Conservation (phyloP, 2,797 vertebrate species). For the Monodelphis domestica region DNA sequence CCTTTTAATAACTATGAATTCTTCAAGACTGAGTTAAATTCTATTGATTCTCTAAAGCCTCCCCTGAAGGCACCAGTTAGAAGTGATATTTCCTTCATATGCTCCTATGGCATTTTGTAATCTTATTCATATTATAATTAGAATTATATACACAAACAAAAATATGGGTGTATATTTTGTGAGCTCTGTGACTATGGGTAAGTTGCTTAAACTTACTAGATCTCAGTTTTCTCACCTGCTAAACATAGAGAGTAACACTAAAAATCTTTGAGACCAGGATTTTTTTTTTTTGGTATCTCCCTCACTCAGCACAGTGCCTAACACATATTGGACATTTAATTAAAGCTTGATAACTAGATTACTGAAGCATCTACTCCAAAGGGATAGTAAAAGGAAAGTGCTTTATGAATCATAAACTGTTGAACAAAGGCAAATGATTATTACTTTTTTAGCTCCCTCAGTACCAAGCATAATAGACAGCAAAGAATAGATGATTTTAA, state of each 20-base stretch:
- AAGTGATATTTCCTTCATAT: background rate
- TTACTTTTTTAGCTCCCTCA: background rate
- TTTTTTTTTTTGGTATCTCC: constrained; percentile 13
- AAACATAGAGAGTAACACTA: background rate
- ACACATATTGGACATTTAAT: constrained; percentile 31
- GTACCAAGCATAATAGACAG: background rate
- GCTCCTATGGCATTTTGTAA: background rate
- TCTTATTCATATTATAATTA: background rate
- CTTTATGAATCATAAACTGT: background rate
- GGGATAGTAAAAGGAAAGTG: background rate
- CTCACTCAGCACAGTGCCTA: background rate
- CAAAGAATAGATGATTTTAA: background rate
- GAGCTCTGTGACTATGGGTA: background rate
- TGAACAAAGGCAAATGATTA: background rate
- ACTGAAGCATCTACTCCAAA: background rate
- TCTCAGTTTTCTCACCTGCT: background rate
- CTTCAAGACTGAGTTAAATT: constrained; percentile 18
- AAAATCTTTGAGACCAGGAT: background rate
- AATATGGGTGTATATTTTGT: background rate
- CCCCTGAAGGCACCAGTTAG: constrained; percentile 1
- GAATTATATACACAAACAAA: background rate
- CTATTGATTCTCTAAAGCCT: constrained; percentile 6
- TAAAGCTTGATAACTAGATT: background rate
- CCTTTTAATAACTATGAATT: background rate
- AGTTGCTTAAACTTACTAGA: background rate